Evolutionary conservation across 2,797 vertebrate genomes (phyloP), one percentile per base, ranked within the genome.

Genomic region (Squalus acanthias): DNA sequence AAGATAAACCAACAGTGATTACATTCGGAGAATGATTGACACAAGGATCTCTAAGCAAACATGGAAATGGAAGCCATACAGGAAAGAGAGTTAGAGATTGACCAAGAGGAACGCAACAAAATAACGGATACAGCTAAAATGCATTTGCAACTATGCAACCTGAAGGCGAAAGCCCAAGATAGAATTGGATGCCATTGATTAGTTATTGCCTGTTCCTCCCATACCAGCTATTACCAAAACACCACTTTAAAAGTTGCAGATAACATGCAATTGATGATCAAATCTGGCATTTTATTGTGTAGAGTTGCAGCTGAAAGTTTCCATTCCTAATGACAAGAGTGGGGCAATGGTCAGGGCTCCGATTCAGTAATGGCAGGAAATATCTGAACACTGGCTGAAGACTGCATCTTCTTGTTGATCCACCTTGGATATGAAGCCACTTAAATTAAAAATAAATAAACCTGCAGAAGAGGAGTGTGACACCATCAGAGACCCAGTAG

Each of bases 401-500:
- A 1, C 39, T 82, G n/a, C n/a, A 93, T 67, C 63, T 65, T 93
- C 91, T 13, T 1, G 63, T 74, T 17, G 46, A 53, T 33, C 69
- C 46, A 72, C 24, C 69, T 53, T 50, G 93, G 67, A 95, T 13
- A 53, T 70, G 46, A 76, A 95, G 29, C 24, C 65, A 72, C 69
- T 24, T 5, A 15, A 70, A 70, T 2, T 20, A 65, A n/a, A 96
- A 96, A 50, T 96, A 96, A 96, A 96, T 76, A 96, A 96, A 97
- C 60, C 85, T 97, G 96, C 96, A 96, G 97, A 20, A 93, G 97
- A 98, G 97, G 97, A 96, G 96, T 97, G 97, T 97, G 97, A 98
- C 98, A 98, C 98, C 98, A 98, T 98, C 98, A 98, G 99, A 99
- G 99, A 99, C 99, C 99, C 99, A 99, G 99, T 99, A 99, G 99